A percentile compares a stretch with the other conserved stretches of the same genome.
Conservation (phyloP, 2,113 vertebrate genomes). For the Ceratotherium simum region DNA sequence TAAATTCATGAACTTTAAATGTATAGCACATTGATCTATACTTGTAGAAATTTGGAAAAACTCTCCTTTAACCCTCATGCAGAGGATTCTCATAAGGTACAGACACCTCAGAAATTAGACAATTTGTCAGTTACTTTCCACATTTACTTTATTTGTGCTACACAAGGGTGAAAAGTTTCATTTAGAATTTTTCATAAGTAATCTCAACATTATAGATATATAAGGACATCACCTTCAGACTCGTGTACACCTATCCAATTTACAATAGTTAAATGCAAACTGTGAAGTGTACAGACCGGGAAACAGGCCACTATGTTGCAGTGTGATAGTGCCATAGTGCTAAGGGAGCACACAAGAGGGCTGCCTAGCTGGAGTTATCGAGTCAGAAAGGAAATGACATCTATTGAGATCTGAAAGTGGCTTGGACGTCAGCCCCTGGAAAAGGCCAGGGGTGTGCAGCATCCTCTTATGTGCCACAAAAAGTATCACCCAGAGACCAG, state of each 20-base stretch:
- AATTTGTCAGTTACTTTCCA: background rate
- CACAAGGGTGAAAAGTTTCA: slow-evolving; percentile 76
- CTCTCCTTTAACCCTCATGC: slow-evolving; percentile 39
- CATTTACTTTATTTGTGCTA: slow-evolving; percentile 82
- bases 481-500: background rate
- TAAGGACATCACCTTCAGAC: slow-evolving; percentile 56
- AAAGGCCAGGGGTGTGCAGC: background rate
- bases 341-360: background rate
- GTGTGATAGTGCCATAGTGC: background rate
- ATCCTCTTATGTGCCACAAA: background rate
- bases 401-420: background rate
- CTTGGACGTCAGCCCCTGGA: background rate
- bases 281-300: background rate
- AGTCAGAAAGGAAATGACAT: background rate
- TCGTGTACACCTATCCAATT: slow-evolving; percentile 1
- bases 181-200: slow-evolving; percentile 62
- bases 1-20: background rate
- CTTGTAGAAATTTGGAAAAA: slow-evolving; percentile 11
- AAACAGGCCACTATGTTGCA: background rate
- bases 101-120: slow-evolving; percentile 32
- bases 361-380: background rate
- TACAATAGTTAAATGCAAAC: slow-evolving; percentile 58
- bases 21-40: background rate
- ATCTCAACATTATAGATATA: slow-evolving; percentile 74
- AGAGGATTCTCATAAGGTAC: slow-evolving; percentile 68